Evolutionary conservation across 2,113 vertebrate species (phyloP).

Genomic region (Mohoua ochrocephala): DNA sequence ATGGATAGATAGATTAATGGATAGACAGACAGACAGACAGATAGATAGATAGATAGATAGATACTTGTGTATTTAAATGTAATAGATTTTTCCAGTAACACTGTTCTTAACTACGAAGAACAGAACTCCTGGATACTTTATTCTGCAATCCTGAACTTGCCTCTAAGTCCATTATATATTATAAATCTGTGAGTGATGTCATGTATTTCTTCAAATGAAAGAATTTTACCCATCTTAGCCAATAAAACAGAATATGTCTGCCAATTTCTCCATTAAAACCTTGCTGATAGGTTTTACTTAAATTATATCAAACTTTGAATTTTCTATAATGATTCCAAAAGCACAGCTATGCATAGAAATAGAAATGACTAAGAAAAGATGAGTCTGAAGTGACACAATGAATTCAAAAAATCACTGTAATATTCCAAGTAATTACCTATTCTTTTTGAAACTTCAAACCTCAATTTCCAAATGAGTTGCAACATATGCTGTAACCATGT

Average conservation of each 20-base stretch:
- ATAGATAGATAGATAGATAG: neutral
- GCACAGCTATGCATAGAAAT: neutral
- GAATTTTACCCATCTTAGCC: neutral
- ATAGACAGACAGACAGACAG: neutral
- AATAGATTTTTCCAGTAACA: neutral
- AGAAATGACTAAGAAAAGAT: neutral
- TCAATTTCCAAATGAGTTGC: neutral
- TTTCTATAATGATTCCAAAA: neutral
- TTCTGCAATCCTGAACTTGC: neutral
- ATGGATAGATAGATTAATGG: neutral
- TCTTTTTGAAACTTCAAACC: neutral
- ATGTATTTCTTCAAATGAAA: neutral
- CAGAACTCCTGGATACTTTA: neutral
- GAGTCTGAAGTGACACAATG: neutral
- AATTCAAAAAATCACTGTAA: neutral
- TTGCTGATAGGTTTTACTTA: neutral
- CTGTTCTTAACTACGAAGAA: neutral
- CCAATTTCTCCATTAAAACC: neutral
- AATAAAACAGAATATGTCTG: neutral
- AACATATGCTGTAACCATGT: neutral
- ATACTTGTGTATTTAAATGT: neutral
- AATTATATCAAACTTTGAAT: neutral
- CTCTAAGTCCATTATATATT: neutral
- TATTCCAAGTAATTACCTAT: neutral
- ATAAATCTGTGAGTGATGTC: neutral